phyloP scores from a whole-genome alignment of 2,113 vertebrate genomes.

The Xerus inauris region DNA sequence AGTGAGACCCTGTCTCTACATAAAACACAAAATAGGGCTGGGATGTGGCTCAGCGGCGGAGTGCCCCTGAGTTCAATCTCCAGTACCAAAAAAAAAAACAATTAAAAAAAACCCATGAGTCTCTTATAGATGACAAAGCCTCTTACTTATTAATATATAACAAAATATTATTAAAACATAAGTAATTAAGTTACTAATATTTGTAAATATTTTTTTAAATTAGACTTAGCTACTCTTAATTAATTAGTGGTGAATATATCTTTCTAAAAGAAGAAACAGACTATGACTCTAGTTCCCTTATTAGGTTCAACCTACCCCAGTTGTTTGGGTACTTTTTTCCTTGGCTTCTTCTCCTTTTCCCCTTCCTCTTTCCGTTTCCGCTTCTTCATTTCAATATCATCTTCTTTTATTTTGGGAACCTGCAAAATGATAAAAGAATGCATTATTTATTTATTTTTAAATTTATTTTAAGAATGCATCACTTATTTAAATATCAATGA shows the following conservation, averaged over 20 bases:
- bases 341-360: constrained; percentile 95
- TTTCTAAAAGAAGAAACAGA: not conserved
- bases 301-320: constrained; percentile 88
- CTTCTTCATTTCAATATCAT: constrained; percentile 94
- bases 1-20: no score
- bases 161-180: not conserved
- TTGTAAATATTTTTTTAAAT: constrained; percentile 26
- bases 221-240: not conserved
- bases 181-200: not conserved
- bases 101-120: no score
- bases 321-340: constrained; percentile 94
- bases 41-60: no score
- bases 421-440: constrained; percentile 62
- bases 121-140: constrained; percentile 26
- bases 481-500: not conserved
- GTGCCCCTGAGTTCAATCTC: no score
- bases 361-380: constrained; percentile 95
- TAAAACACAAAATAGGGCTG: no score
- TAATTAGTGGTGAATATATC: not conserved
- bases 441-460: not conserved
- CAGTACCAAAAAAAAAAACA: no score
- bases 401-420: constrained; percentile 94
- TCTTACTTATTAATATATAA: constrained; percentile 12
- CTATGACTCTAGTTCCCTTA: not conserved
- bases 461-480: constrained; percentile 87